These are phyloP conservation scores for Zaprionus ornatus DNA, from an alignment of 1,140 invertebrate species.

Conservation along the genomic window DNA sequence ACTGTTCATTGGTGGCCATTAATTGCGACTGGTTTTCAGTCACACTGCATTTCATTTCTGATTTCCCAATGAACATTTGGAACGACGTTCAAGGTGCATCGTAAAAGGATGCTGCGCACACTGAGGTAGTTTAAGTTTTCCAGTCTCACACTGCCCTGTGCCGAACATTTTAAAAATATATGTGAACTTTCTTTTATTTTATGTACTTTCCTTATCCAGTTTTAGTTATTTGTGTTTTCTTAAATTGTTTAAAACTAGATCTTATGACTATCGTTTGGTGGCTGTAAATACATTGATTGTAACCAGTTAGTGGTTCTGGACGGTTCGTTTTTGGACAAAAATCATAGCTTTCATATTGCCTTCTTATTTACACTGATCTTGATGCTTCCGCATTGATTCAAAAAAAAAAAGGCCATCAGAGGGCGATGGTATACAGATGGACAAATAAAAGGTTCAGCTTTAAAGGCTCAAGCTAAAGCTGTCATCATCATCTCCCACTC, in stretches of 20 bases:
- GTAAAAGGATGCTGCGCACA: not conserved
- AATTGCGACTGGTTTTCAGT: constrained; percentile 52
- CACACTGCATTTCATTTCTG: constrained; percentile 65
- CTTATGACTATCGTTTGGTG: not conserved
- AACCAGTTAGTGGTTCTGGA: too few species aligned
- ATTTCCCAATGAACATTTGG: constrained; percentile 62
- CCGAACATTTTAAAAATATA: not conserved
- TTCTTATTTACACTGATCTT: too few species aligned
- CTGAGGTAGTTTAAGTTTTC: not conserved
- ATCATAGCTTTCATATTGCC: too few species aligned
- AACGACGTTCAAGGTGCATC: constrained; percentile 4
- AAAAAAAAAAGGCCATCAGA: not conserved
- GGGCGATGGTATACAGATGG: not conserved
- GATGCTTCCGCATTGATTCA: too few species aligned
- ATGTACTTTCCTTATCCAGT: not conserved
- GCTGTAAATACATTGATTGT: not conserved
- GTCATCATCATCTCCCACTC: constrained; percentile 54
- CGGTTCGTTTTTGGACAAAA: too few species aligned
- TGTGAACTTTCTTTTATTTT: not conserved
- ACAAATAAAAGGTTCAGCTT: constrained; percentile 6
- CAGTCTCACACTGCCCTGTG: not conserved
- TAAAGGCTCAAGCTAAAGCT: constrained; percentile 45
- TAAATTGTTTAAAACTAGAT: not conserved
- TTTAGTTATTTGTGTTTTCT: not conserved
- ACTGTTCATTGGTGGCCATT: constrained; percentile 41